Conservation (phyloP, 2,888 invertebrate species). For the Steinernema hermaphroditum region DNA sequence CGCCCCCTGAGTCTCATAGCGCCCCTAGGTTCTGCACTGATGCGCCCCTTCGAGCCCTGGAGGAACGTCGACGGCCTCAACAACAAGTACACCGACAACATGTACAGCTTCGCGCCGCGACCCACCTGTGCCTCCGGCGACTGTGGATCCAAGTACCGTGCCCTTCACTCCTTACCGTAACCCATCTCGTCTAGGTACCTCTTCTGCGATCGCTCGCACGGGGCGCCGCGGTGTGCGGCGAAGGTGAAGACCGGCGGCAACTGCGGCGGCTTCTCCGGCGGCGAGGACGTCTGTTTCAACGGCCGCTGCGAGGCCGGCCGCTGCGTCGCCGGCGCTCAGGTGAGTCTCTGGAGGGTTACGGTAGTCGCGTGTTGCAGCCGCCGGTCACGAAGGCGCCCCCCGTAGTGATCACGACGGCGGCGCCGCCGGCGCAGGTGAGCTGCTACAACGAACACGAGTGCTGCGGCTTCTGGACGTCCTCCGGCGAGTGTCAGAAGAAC, state of each 20-base stretch:
- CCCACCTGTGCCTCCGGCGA: slow-evolving; percentile 49
- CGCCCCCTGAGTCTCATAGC: slow-evolving; percentile 28
- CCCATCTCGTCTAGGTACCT: slow-evolving; percentile 45
- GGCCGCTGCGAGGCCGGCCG: slow-evolving; percentile 54
- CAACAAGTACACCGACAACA: slow-evolving; percentile 59
- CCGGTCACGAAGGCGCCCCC: slow-evolving; percentile 27
- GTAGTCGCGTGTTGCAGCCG: not conserved
- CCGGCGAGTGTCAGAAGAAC: slow-evolving; percentile 56
- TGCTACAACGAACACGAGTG: slow-evolving; percentile 63
- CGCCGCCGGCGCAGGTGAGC: slow-evolving; percentile 34
- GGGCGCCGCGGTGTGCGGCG: slow-evolving; percentile 54
- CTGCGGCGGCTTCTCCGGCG: slow-evolving; percentile 52
- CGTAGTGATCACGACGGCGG: slow-evolving; percentile 33
- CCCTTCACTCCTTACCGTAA: not conserved
- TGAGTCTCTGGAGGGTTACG: not conserved
- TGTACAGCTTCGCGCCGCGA: slow-evolving; percentile 56
- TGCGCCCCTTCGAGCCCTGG: slow-evolving; percentile 58
- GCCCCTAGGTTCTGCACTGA: slow-evolving; percentile 41
- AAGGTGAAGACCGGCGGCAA: slow-evolving; percentile 56
- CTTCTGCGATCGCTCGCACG: slow-evolving; percentile 59
- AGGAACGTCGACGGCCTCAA: slow-evolving; percentile 57
- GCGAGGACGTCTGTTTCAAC: slow-evolving; percentile 54
- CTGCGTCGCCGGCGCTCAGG: slow-evolving; percentile 45
- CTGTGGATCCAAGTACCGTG: slow-evolving; percentile 38
- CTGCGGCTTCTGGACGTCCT: slow-evolving; percentile 52